phyloP scores from a whole-genome alignment of 2,797 vertebrate species.

The Hylomyscus alleni region DNA sequence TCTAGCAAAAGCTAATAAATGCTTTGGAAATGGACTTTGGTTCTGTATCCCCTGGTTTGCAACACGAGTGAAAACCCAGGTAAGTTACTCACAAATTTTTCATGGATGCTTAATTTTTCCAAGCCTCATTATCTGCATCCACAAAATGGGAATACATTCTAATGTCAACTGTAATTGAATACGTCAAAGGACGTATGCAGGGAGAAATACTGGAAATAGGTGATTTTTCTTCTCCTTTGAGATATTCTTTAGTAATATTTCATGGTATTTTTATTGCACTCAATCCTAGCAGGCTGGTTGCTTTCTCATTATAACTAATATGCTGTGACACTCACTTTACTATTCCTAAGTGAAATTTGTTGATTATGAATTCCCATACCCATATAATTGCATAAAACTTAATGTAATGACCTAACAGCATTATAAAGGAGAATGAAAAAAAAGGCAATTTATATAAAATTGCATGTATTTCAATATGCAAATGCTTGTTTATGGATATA shows the following conservation, averaged over 20 bases:
- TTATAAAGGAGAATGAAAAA: constrained; percentile 37
- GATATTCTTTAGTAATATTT: constrained; percentile 12
- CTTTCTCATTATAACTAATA: constrained; percentile 22
- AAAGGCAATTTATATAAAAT: constrained; percentile 34
- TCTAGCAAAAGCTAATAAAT: background rate
- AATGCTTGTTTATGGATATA: background rate
- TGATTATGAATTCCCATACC: background rate
- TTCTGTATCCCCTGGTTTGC: background rate
- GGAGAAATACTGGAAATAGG: background rate
- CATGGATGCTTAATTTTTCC: background rate
- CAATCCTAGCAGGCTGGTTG: background rate
- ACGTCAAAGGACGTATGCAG: background rate
- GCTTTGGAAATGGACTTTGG: background rate
- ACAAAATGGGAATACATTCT: background rate
- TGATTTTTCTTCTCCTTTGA: background rate
- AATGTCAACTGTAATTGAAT: background rate
- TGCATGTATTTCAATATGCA: background rate
- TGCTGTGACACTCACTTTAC: constrained; percentile 30
- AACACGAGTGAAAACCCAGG: background rate
- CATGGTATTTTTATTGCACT: background rate
- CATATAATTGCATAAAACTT: constrained; percentile 52
- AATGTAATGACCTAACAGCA: background rate
- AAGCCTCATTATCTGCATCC: background rate
- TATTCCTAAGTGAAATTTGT: constrained; percentile 55
- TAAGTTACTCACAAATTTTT: background rate